Conservation (phyloP, 64 coral and sea anemone genomes). For the Stichodactyla mertensii region DNA sequence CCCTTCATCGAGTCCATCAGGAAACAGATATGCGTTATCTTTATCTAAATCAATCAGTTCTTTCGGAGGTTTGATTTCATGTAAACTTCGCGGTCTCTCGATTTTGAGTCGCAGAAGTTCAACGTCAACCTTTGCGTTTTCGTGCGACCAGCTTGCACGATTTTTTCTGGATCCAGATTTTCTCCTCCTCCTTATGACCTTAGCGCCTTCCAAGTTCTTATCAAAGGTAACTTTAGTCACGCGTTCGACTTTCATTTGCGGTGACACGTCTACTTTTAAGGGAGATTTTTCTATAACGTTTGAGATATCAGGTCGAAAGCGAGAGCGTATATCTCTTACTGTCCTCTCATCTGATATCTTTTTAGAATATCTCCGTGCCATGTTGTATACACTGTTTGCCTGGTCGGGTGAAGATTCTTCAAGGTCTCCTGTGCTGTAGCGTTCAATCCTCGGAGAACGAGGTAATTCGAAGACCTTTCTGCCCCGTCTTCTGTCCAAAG, state of each 20-base stretch:
- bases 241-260: slow-evolving; percentile 49
- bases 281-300: not conserved
- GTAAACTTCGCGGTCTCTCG: slow-evolving; percentile 41
- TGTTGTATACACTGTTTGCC: slow-evolving; percentile 51
- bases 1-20: slow-evolving; percentile 36
- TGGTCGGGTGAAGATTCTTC: not conserved
- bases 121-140: slow-evolving; percentile 47
- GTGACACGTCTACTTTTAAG: slow-evolving; percentile 24
- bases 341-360: slow-evolving; percentile 45
- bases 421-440: slow-evolving; percentile 7
- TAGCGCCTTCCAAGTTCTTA: slow-evolving; percentile 32
- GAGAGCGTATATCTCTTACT: slow-evolving; percentile 25
- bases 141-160: slow-evolving; percentile 50
- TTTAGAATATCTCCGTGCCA: slow-evolving; percentile 73
- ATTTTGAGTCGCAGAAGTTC: slow-evolving; percentile 16
- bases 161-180: slow-evolving; percentile 37
- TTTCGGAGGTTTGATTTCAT: slow-evolving; percentile 44
- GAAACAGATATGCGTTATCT: slow-evolving; percentile 1
- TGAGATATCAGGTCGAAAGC: not conserved
- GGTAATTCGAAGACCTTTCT: slow-evolving; percentile 20
- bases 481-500: not conserved
- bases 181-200: slow-evolving; percentile 37
- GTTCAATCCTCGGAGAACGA: not conserved
- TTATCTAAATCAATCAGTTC: slow-evolving; percentile 34
- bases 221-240: slow-evolving; percentile 49